Conservation (phyloP, 2,888 invertebrate species). For the Sminthurinus aureus region DNA sequence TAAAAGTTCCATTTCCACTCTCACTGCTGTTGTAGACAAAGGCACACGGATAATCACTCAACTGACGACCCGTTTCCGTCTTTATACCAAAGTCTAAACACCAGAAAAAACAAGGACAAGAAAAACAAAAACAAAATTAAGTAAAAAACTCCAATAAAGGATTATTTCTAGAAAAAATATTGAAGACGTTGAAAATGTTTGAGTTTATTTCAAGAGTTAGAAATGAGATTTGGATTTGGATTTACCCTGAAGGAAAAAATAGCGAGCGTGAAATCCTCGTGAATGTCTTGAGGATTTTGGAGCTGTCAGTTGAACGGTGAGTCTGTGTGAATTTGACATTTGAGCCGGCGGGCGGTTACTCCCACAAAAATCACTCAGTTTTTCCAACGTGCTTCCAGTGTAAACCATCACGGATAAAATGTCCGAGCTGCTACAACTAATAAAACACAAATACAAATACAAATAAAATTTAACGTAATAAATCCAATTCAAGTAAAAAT, state of each 20-base stretch:
- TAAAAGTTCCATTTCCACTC: constrained; percentile 68
- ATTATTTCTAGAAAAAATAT: neutral
- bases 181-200: neutral
- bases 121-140: neutral
- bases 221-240: neutral
- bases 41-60: constrained; percentile 79
- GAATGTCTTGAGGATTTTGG: constrained; percentile 77
- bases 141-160: neutral
- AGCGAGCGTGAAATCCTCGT: constrained; percentile 87
- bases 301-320: constrained; percentile 86
- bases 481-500: neutral
- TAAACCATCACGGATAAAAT: constrained; percentile 50
- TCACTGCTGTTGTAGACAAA: constrained; percentile 81
- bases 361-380: constrained; percentile 88
- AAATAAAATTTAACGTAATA: neutral
- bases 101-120: neutral
- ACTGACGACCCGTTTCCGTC: constrained; percentile 74
- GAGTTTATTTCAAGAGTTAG: neutral
- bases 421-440: constrained; percentile 50
- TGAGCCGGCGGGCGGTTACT: constrained; percentile 81
- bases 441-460: neutral
- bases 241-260: constrained; percentile 71
- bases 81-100: constrained; percentile 84
- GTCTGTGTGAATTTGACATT: constrained; percentile 89
- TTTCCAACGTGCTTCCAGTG: constrained; percentile 63